Conservation (phyloP, 2,113 vertebrate species). For the Castor canadensis region DNA sequence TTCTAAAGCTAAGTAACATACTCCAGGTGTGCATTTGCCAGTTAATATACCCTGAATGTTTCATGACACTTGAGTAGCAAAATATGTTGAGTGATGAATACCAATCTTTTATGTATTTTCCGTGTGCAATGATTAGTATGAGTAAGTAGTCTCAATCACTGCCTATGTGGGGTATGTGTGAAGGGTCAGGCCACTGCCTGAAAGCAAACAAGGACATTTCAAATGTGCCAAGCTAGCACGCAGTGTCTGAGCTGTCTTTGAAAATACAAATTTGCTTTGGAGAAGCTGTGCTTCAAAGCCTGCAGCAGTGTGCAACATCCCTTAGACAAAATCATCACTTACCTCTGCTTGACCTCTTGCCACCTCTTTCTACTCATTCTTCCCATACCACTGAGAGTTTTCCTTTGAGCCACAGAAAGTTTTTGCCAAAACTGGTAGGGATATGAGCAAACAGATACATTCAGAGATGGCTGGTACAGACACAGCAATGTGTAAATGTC, state of each 20-base stretch:
- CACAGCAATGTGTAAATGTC: not conserved
- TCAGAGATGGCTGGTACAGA: not conserved
- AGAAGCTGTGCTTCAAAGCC: not conserved
- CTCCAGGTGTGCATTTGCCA: conserved; percentile 77
- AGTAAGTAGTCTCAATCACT: conserved; percentile 66
- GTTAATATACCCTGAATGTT: conserved; percentile 76
- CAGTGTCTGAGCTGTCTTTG: not conserved
- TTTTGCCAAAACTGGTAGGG: not conserved
- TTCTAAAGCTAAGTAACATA: conserved; percentile 78
- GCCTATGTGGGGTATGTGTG: not conserved
- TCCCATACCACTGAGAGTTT: not conserved
- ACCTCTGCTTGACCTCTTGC: conserved; percentile 23
- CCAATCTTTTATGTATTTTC: conserved; percentile 75
- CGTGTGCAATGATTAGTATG: conserved; percentile 54
- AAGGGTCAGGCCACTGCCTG: conserved; percentile 27
- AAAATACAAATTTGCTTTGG: conserved; percentile 5
- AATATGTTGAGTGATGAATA: conserved; percentile 75
- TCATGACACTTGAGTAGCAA: conserved; percentile 75
- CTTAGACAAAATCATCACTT: conserved; percentile 32
- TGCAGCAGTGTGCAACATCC: not conserved
- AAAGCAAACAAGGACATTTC: conserved; percentile 5
- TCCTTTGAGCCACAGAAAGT: conserved; percentile 4
- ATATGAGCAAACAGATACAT: not conserved
- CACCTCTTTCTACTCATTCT: not conserved
- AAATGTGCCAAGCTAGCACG: not conserved